Evolutionary conservation across 2,113 vertebrate genomes (phyloP).

Genomic region (Podarcis muralis): DNA sequence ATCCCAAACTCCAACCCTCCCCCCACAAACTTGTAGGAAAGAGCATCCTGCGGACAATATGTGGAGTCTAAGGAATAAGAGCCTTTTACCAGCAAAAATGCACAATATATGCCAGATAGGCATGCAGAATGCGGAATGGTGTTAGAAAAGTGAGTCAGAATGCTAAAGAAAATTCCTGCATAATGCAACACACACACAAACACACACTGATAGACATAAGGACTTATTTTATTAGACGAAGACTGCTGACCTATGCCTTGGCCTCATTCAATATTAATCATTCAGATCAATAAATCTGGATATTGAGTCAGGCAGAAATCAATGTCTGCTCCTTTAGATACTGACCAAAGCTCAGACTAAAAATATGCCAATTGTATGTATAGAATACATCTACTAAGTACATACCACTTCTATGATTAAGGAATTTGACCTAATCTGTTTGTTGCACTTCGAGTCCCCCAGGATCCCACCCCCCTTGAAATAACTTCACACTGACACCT

Average conservation of each 20-base stretch:
- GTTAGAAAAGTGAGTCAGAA: too few species aligned
- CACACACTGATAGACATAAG: conserved; percentile 5
- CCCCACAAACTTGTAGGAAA: too few species aligned
- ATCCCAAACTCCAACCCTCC: too few species aligned
- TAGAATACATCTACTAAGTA: background rate
- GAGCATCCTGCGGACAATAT: too few species aligned
- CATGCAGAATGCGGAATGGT: too few species aligned
- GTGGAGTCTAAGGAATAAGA: too few species aligned
- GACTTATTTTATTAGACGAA: conserved; percentile 49
- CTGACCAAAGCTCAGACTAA: conserved; percentile 33
- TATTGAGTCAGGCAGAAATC: conserved; percentile 48
- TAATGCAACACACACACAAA: accelerated
- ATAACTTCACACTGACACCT: too few species aligned
- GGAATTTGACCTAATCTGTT: background rate
- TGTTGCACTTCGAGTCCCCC: too few species aligned
- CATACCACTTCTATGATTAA: background rate
- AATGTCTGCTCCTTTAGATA: conserved; percentile 39
- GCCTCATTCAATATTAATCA: conserved; percentile 43
- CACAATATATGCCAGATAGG: too few species aligned
- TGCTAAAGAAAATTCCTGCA: background rate
- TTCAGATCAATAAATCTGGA: conserved; percentile 51
- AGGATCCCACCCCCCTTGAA: too few species aligned
- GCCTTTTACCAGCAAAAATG: too few species aligned
- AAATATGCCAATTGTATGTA: conserved; percentile 14
- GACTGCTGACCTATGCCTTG: conserved; percentile 63